Base-by-base conservation (phyloP, 2,113 vertebrate genomes). In the Peucedramus taeniatus region DNA sequence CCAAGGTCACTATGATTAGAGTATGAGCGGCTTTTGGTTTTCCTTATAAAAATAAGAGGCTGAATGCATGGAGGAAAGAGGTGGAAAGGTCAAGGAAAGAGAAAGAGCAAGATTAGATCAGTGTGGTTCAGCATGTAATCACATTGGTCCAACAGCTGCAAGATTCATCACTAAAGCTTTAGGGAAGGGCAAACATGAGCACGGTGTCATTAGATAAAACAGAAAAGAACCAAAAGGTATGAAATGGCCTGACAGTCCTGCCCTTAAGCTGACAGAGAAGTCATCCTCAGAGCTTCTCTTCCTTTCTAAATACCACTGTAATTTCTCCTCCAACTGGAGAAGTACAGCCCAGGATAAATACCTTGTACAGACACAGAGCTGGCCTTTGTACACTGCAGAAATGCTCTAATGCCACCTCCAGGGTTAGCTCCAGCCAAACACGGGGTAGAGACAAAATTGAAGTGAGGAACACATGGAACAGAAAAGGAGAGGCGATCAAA, bases 1-100 rank as follows among this genome's bases (percentile, higher is more conserved):
- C 89, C 95, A 96, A 98, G 96, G 96, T 97, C 96, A 94, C 64
- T 59, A 39, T 40, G 88, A 95, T 95, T 75, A 50, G 21, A 96
- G 87, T 69, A 87, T 51, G 91, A 93, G 91, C 83, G 86, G 71
- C 94, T 83, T 87, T 87, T 87, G 65, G 30, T 60, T 83, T 93
- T 95, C 61, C 80, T 92, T 92, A 77, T 68, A 93, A 96, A 96
- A 92, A 81, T 81, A 68, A 76, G 69, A 57, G 79, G 24, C 90
- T 95, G 88, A 75, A 88, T 93, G 45, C 28, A 72, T 59, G 90
- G 87, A 95, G 75, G 70, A 95, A 88, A 90, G 87, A 59, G 84
- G 81, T 85, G 84, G 91, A 87, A 83, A 87, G 31, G 83, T 88
- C 96, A 93, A 74, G 68, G 56, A 37, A 96, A 97, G 61, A 72